phyloP scores from a whole-genome alignment of 2,113 vertebrate genomes.

The Lynx canadensis region DNA sequence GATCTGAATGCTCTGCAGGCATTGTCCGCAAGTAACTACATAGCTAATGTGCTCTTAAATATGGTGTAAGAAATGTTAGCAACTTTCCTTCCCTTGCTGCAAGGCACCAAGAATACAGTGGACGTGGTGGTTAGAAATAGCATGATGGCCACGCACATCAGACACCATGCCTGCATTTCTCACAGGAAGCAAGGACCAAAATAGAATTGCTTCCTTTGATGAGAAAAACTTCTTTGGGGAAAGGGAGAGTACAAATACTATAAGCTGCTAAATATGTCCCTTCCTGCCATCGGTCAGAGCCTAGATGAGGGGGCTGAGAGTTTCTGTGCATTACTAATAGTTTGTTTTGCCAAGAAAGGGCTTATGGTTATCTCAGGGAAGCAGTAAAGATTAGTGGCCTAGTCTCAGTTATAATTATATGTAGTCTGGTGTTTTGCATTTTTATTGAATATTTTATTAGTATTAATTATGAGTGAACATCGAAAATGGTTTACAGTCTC shows the following conservation, averaged over 20 bases:
- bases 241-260: neutral
- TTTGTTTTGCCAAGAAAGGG: constrained; percentile 22
- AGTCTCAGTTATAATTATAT: neutral
- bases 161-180: constrained; percentile 18
- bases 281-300: constrained; percentile 33
- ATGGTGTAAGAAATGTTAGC: neutral
- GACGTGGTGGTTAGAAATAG: constrained; percentile 5
- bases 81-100: neutral
- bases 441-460: constrained; percentile 44
- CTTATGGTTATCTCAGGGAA: constrained; percentile 13
- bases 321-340: constrained; percentile 13
- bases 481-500: constrained; percentile 15
- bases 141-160: neutral
- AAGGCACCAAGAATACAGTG: neutral
- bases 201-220: constrained; percentile 63
- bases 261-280: constrained; percentile 35
- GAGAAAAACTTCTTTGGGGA: constrained; percentile 54
- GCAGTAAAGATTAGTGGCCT: neutral
- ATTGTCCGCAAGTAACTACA: neutral
- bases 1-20: neutral
- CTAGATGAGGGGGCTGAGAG: neutral
- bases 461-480: neutral
- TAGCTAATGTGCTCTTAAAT: neutral
- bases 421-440: neutral
- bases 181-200: constrained; percentile 51